Conservation (phyloP, 2,888 invertebrate genomes). For the Desoria tigrina region DNA sequence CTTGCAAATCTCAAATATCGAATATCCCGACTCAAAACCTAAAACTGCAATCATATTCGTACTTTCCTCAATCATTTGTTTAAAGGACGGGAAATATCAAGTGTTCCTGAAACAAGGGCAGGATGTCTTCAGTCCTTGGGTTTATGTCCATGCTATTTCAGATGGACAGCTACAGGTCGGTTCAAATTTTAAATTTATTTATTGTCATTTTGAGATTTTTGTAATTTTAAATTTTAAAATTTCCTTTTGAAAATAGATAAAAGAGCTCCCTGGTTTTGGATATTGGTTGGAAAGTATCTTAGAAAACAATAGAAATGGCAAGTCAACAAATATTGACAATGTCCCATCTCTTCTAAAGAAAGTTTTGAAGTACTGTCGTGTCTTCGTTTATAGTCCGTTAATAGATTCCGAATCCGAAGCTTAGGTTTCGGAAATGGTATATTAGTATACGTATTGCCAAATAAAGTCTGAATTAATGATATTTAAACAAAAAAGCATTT, state of each 20-base stretch:
- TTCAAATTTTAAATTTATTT: neutral
- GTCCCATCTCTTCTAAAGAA: constrained; percentile 22
- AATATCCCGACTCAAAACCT: neutral
- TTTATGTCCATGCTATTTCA: constrained; percentile 25
- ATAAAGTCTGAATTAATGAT: too few species aligned
- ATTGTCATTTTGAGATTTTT: too few species aligned
- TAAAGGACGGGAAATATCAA: constrained; percentile 24
- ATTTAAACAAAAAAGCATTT: too few species aligned
- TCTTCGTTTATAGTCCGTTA: constrained; percentile 34
- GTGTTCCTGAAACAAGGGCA: constrained; percentile 26
- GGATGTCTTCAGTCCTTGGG: constrained; percentile 27
- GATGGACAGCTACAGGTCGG: constrained; percentile 1
- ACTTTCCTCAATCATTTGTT: constrained; percentile 34
- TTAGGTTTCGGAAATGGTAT: too few species aligned
- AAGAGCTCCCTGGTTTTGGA: constrained; percentile 30
- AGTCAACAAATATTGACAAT: constrained; percentile 4
- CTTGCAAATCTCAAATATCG: constrained; percentile 14
- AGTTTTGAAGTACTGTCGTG: constrained; percentile 34
- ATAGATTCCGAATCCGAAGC: constrained; percentile 10
- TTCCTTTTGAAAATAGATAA: constrained; percentile 23
- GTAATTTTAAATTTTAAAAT: neutral
- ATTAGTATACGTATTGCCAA: too few species aligned
- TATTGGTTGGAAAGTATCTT: constrained; percentile 27
- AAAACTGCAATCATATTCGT: constrained; percentile 8
- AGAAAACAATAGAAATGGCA: neutral